These are phyloP conservation scores for Linurgus olivaceus DNA, from an alignment of 2,797 vertebrate species.

Conservation along the genomic window DNA sequence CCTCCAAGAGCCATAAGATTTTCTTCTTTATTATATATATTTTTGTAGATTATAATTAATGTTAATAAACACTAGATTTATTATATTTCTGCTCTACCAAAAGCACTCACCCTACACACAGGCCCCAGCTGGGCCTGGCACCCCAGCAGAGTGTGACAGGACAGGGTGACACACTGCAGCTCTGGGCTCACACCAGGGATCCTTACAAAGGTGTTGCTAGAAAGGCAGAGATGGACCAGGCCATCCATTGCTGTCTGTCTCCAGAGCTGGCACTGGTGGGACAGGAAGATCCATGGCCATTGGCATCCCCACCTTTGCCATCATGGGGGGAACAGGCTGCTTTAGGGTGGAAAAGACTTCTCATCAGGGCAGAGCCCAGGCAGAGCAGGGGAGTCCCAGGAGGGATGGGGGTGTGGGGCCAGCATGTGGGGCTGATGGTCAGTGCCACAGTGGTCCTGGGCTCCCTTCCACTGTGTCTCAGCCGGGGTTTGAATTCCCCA, in stretches of 20 bases:
- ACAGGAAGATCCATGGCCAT: fast-evolving
- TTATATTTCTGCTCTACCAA: neutral
- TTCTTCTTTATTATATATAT: neutral
- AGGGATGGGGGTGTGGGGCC: fast-evolving
- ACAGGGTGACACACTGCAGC: fast-evolving
- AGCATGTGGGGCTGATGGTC: neutral
- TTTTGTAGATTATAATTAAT: neutral
- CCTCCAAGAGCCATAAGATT: fast-evolving
- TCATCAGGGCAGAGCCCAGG: neutral
- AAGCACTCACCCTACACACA: fast-evolving
- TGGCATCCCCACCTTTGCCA: fast-evolving
- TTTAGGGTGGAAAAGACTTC: neutral
- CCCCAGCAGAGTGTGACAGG: fast-evolving
- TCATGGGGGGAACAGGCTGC: neutral
- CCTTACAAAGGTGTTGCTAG: neutral
- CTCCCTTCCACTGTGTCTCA: neutral
- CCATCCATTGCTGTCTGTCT: neutral
- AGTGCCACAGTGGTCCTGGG: neutral
- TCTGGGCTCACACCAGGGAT: neutral
- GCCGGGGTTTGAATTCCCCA: neutral
- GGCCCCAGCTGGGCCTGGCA: neutral
- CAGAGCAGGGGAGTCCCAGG: neutral
- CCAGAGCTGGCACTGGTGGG: fast-evolving
- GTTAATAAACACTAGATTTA: neutral
- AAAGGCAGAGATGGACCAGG: neutral